Base-by-base conservation (phyloP, 1,140 invertebrate species). In the Lepidostoma basale region DNA sequence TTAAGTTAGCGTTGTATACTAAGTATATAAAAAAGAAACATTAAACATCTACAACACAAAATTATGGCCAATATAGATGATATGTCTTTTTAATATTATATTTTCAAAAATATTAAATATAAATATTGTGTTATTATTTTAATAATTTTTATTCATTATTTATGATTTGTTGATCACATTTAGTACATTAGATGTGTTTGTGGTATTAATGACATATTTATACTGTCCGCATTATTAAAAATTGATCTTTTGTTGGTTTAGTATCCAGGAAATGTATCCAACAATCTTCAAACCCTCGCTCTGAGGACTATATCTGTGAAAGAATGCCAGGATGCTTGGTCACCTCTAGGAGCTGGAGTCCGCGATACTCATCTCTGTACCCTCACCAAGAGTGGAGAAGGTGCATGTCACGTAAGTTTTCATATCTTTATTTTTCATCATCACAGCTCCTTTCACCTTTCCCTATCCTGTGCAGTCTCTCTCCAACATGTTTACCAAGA, bases 351-450 rank as follows among this genome's bases (percentile, higher is more conserved):
- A 47, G 76, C 77, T 33, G 60, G 70, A 0, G 77, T 82, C 1
- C 75, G 73, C 66, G 70, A 74, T 5, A 73, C 74, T 4, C 85
- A 88, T 16, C 49, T 88, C 23, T 89, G 88, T 71, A 88, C 88
- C 0, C 79, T 86, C 23, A 88, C 87, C 1, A 84, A 83, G 67
- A 67, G 72, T 25, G 86, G 86, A 9, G 79, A 87, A 72, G 87
- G 86, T 2, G 85, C 85, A 6, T 87, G 86, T 58, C 81, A 87
- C 56, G 68, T 70, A 54, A 70, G 56, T 70, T 23, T 33, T 18
- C 3, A 5, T 33, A 20, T 26, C 5, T 16, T 54, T 28, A 52
- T 54, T 28, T 54, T 54, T n/a, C n/a, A n/a, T n/a, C n/a, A n/a
- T n/a, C n/a, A n/a, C n/a, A n/a, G n/a, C n/a, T n/a, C n/a, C n/a